Conservation (phyloP, 2,888 invertebrate species). For the Cabera pusaria region DNA sequence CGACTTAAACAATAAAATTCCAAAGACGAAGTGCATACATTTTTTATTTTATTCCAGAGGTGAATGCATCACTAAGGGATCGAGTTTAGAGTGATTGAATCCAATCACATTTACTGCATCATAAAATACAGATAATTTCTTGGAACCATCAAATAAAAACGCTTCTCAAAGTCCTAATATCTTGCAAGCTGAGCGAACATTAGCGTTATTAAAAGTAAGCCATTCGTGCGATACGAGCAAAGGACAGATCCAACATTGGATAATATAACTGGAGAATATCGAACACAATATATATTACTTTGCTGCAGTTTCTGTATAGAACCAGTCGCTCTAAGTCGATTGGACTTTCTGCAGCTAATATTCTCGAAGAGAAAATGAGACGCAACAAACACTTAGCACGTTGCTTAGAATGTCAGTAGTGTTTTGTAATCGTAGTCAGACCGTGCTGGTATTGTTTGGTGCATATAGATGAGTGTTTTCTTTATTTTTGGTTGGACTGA, state of each 20-base stretch:
- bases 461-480: too few species aligned
- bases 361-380: too few species aligned
- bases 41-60: too few species aligned
- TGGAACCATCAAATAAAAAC: conserved; percentile 10
- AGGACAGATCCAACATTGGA: conserved; percentile 9
- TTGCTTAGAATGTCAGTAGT: too few species aligned
- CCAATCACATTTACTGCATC: conserved; percentile 12
- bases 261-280: conserved; percentile 4
- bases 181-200: conserved; percentile 7
- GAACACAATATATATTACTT: conserved; percentile 10
- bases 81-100: not conserved
- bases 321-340: not conserved
- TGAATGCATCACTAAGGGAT: conserved; percentile 1
- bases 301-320: conserved; percentile 9
- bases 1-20: too few species aligned
- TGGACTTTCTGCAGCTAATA: not conserved
- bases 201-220: conserved; percentile 18
- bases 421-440: too few species aligned
- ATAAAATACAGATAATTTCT: conserved; percentile 10
- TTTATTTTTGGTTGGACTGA: too few species aligned
- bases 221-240: conserved; percentile 5
- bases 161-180: conserved; percentile 7
- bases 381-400: too few species aligned
- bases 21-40: too few species aligned
- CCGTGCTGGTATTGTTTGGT: too few species aligned